Conservation (phyloP, 2,113 vertebrate genomes). For the Morone saxatilis region DNA sequence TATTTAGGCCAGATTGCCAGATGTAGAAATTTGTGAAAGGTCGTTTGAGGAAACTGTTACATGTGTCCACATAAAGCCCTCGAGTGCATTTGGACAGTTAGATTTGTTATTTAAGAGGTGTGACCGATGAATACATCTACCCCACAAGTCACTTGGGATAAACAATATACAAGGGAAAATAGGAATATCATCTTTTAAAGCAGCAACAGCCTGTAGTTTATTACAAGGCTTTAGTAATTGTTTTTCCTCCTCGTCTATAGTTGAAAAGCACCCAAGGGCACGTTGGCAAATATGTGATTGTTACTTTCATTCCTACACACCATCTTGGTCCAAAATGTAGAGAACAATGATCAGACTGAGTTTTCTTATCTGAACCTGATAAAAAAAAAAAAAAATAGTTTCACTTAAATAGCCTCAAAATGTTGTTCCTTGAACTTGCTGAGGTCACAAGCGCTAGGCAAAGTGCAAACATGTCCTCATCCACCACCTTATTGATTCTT, state of each 20-base stretch:
- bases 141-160: neutral
- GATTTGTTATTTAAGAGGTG: no score
- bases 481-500: constrained; percentile 15
- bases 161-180: neutral
- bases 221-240: no score
- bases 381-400: no score
- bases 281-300: neutral
- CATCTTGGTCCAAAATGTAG: no score
- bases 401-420: neutral
- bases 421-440: neutral
- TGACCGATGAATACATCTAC: neutral
- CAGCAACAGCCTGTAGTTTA: neutral
- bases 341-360: no score
- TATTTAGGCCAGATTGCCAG: neutral
- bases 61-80: neutral
- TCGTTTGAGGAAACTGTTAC: neutral
- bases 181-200: neutral
- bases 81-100: neutral
- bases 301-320: neutral
- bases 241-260: neutral
- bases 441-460: neutral
- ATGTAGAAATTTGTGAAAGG: neutral
- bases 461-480: neutral
- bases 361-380: no score
- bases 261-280: neutral